Evolutionary conservation across 1,140 invertebrate genomes (phyloP).

Genomic region (Tetragnatha versicolor): DNA sequence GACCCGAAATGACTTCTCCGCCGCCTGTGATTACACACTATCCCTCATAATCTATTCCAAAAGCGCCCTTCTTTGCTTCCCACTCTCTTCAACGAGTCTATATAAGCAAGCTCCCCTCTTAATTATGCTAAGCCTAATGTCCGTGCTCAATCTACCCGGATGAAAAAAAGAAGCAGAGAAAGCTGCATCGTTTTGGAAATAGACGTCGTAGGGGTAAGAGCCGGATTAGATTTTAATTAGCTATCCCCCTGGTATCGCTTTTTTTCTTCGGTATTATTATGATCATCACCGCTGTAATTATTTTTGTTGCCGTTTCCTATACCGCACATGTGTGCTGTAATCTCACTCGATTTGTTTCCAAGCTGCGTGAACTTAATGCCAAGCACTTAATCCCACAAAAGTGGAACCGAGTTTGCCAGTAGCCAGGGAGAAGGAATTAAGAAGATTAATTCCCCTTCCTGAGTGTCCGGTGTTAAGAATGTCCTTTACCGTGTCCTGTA

Average conservation of each 20-base stretch:
- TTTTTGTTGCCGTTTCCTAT: too few relatives aligned
- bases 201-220: neutral
- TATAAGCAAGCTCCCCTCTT: too few relatives aligned
- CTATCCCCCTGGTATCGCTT: neutral
- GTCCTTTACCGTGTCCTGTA: neutral
- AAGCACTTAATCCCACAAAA: conserved; percentile 21
- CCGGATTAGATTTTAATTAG: conserved; percentile 23
- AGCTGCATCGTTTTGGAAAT: neutral
- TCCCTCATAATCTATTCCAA: too few relatives aligned
- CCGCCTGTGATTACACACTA: too few relatives aligned
- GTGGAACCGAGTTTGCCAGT: neutral
- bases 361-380: neutral
- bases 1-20: too few relatives aligned
- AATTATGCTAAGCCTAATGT: too few relatives aligned
- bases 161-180: neutral
- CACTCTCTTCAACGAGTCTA: too few relatives aligned
- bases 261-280: neutral
- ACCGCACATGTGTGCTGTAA: neutral
- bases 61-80: too few relatives aligned
- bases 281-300: too few relatives aligned
- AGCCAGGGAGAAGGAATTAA: neutral
- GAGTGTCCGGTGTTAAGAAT: neutral
- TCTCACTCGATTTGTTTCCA: neutral
- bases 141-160: too few relatives aligned
- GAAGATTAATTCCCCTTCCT: neutral